A percentile compares a stretch with the other conserved stretches of the same genome.
Conservation (phyloP, 2,113 vertebrate species). For the Syngnathus typhle region DNA sequence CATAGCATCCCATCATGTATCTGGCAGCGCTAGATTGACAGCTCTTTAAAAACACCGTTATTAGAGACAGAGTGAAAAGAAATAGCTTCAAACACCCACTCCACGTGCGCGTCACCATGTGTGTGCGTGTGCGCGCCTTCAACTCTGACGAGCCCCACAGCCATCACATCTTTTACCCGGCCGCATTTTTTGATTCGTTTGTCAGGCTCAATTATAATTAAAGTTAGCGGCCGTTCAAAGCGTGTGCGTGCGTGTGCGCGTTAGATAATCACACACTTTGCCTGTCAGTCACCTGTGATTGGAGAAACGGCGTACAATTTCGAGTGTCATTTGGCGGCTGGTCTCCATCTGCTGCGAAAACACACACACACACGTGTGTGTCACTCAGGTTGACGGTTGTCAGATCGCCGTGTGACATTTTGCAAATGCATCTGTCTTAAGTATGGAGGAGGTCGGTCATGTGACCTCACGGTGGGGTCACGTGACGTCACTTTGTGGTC, state of each 20-base stretch:
- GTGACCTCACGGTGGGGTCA: neutral
- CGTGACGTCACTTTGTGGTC: neutral
- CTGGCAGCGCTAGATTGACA: constrained; percentile 39
- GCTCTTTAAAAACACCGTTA: constrained; percentile 48
- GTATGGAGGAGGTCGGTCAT: neutral
- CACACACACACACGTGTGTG: constrained; percentile 14
- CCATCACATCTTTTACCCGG: constrained; percentile 26
- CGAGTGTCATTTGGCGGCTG: constrained; percentile 40
- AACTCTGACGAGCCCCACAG: constrained; percentile 14
- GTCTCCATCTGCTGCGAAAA: constrained; percentile 34
- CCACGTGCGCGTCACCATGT: constrained; percentile 3
- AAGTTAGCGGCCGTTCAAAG: constrained; percentile 16
- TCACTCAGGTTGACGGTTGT: constrained; percentile 45
- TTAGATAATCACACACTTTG: constrained; percentile 35
- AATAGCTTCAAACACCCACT: constrained; percentile 44
- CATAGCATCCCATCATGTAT: constrained; percentile 7
- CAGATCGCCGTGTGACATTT: constrained; percentile 55
- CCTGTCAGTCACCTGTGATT: constrained; percentile 35
- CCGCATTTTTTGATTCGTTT: constrained; percentile 23
- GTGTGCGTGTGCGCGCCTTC: constrained; percentile 4
- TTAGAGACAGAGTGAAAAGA: constrained; percentile 42
- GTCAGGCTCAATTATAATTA: constrained; percentile 25
- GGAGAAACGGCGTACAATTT: constrained; percentile 38
- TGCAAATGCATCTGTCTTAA: constrained; percentile 45
- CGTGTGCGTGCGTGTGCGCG: constrained; percentile 11